Evolutionary conservation across 1,140 invertebrate genomes (phyloP), one percentile per base, ranked within the genome.

Genomic region (Patella vulgata): DNA sequence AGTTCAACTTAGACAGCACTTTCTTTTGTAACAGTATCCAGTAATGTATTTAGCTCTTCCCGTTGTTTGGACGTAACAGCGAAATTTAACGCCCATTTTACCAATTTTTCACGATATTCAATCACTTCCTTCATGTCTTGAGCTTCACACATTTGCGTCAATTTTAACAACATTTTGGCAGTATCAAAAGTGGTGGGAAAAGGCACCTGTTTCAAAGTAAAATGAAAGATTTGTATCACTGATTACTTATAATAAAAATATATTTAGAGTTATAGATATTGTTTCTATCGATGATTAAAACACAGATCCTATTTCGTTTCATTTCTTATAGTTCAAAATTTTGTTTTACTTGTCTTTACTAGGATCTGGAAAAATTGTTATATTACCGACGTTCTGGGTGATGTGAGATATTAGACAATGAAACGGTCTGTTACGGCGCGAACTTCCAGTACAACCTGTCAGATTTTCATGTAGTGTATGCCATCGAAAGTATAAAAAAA

Each of bases 21-120:
- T 36, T 36, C 33, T 36, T 36, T 36, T 5, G 14, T 14, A 36
- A 14, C 5, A 36, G 5, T 14, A 8, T 36, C 6, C 5, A 5
- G 5, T 8, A 36, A 14, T 5, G 33, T 14, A 36, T 5, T 8
- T 5, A 36, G 14, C 33, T 36, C 33, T 36, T 36, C 33, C 14
- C 55, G 17, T 46, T 73, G 71, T 53, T 75, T 68, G 17, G 71
- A 56, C 0, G 76, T 77, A n/a, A 77, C 70, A 28, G 78, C 65
- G 57, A 78, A 80, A 40, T 74, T 71, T 23, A 75, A 53, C 1
- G 73, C 70, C 78, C 78, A 80, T 21, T 70, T 66, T 0, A 73
- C 56, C 2, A 77, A 64, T 30, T 69, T 68, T 40, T 78, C 68
- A 17, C 63, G 55, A 53, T 74, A 77, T 25, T 50, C 46, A 8